Base-by-base conservation (phyloP, 2,888 invertebrate species). In the Tenthredo distinguenda region DNA sequence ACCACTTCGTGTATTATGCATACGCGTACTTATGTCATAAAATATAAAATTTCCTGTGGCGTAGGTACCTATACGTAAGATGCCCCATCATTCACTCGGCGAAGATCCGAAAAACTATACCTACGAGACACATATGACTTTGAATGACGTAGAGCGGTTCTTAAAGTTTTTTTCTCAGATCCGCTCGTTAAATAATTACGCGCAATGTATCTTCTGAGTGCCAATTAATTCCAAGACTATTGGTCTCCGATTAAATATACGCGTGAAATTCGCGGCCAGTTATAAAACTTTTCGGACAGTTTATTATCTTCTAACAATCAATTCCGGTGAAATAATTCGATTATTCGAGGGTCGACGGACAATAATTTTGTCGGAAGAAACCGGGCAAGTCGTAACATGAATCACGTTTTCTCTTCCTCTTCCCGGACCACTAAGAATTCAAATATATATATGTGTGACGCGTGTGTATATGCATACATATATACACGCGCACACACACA, bases 21-120 rank as follows among this genome's bases (percentile, higher is more conserved):
- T 55, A 77, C 77, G 77, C 55, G 55, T 77, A 77, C 77, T 47
- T 77, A 50, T 77, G 55, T 50, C 77, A 12, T 55, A 77, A 77
- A 55, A 55, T 77, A 77, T 77, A n/a, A 74, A 40, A 74, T 74
- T 74, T 74, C 26, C 9, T n/a, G n/a, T n/a, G 21, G 50, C 4
- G 40, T 50, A 26, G 26, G 40, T 50, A 77, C 5, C 31, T 34
- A 68, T 34, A 34, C 34, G 34, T 26, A 18, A 4, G 68, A 34
- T 18, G 68, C 18, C 68, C 18, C 34, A 34, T 34, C 34, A 68
- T 68, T 68, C 34, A 68, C 68, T 18, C 31, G 34, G 34, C 34
- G 18, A 68, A 31, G 2, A 68, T 74, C 2, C 10, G 1, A 74
- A 21, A 43, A 15, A 9, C 10, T 43, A 21, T 5, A 26, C 26